Percentiles rank a stretch among this genome's conserved stretches.
Evolutionary conservation across 2,888 invertebrate genomes (phyloP).

Genomic region (Lycocerus yunnanus): DNA sequence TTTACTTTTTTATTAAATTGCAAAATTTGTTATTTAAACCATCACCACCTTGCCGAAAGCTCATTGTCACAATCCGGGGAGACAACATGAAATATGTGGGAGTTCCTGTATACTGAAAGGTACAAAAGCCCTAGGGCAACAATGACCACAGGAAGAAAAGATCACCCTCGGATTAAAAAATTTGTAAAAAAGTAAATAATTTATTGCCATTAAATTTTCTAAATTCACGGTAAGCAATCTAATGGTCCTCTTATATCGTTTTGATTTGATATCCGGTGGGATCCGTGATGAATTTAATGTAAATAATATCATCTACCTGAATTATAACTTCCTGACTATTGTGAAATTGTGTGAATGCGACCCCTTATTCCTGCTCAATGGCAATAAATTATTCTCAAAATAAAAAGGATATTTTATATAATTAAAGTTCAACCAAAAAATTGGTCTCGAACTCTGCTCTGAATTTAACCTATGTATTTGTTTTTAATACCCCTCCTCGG

Average conservation of each 20-base stretch:
- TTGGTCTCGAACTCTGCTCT: too few relatives aligned
- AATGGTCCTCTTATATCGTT: slow-evolving; percentile 3
- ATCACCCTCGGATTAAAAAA: not conserved
- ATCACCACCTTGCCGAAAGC: slow-evolving; percentile 10
- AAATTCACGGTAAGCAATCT: slow-evolving; percentile 18
- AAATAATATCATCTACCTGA: slow-evolving; percentile 31
- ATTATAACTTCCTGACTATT: slow-evolving; percentile 30
- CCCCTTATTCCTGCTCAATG: not conserved
- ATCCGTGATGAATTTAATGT: slow-evolving; percentile 32
- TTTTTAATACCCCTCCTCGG: too few relatives aligned
- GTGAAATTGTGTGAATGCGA: not conserved
- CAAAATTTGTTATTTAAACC: not conserved
- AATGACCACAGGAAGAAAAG: slow-evolving; percentile 4
- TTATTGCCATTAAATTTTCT: slow-evolving; percentile 13
- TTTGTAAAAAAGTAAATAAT: slow-evolving; percentile 6
- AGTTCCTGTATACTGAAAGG: slow-evolving; percentile 19
- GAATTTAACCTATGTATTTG: too few relatives aligned
- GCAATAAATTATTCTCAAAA: not conserved
- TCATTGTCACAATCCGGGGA: not conserved
- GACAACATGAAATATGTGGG: slow-evolving; percentile 28
- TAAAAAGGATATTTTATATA: too few relatives aligned
- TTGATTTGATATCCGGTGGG: slow-evolving; percentile 29
- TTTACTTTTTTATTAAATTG: not conserved
- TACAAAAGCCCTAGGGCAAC: slow-evolving; percentile 6
- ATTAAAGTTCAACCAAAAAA: too few relatives aligned